Evolutionary conservation across 2,113 vertebrate genomes (phyloP), one percentile per base, ranked within the genome.

Genomic region (Silurus meridionalis): DNA sequence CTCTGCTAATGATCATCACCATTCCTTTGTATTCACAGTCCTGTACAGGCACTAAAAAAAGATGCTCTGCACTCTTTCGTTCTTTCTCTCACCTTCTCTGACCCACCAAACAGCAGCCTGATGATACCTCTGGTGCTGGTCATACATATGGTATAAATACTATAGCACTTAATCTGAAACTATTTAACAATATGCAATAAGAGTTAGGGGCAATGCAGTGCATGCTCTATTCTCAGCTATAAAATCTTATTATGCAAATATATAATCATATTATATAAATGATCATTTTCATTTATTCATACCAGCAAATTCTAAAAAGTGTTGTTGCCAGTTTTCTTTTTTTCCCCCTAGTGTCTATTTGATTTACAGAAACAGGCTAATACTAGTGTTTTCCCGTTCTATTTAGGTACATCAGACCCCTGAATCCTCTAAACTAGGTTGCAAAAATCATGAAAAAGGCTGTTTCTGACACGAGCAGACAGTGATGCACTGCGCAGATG

Each of bases 1-100:
- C 75, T 50, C 46, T 53, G 25, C 58, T 87, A 87, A 87, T 83
- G 82, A 87, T 84, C 64, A 79, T 67, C n/a, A 79, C 82, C 11
- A 66, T 37, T 77, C 9, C 37, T 25, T 48, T 80, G 8, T 11
- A 9, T 58, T 77, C 61, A 85, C 71, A 60, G 61, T 79, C 53
- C 37, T 5, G 74, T 52, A 52, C 82, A 72, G 78, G 60, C 74
- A 80, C 37, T 37, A 87, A 60, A 67, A 74, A 80, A 3, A 67
- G 52, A 83, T 58, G 71, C 28, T 3, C 37, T 7, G 28, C 28
- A 71, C 5, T 46, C 64, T 63, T 23, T 21, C 14, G 10, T 11
- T 5, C 63, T 7, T 10, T 85, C 57, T 50, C 63, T 28, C 53
- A 55, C 15, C 46, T n/a, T 25, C 4, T 13, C 66, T 37, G 25